Conservation (phyloP, 2,888 invertebrate species). For the Zootermopsis nevadensis region DNA sequence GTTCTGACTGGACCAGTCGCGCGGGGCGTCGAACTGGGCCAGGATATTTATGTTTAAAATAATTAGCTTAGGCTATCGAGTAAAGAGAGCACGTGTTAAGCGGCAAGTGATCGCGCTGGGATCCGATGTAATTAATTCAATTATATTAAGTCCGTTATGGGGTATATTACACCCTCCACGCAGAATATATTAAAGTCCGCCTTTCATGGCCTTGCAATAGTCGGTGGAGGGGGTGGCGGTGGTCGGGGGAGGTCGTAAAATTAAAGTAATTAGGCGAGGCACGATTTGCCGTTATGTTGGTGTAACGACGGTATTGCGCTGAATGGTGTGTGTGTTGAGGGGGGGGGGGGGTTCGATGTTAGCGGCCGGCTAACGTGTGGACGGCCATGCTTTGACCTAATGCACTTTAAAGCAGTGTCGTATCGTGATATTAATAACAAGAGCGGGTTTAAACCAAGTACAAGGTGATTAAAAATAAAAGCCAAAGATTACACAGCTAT, state of each 20-base stretch:
- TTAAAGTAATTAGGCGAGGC: conserved; percentile 33
- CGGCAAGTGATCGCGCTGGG: neutral
- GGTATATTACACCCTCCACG: neutral
- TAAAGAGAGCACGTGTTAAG: neutral
- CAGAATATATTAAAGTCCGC: conserved; percentile 24
- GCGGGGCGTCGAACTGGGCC: neutral
- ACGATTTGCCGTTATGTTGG: conserved; percentile 25
- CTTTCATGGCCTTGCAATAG: conserved; percentile 9
- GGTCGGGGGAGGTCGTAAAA: conserved; percentile 16
- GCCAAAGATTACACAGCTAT: neutral
- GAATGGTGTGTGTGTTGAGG: neutral
- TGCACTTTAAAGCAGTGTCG: neutral
- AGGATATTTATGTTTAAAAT: conserved; percentile 12
- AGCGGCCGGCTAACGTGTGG: neutral
- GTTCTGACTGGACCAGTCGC: too few species aligned
- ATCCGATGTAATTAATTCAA: conserved; percentile 41
- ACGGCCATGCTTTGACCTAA: neutral
- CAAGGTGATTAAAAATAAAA: neutral
- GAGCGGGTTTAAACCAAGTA: neutral
- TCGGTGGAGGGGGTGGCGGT: neutral
- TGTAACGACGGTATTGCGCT: too few species aligned
- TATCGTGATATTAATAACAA: neutral
- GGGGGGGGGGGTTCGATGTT: neutral
- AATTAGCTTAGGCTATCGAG: neutral
- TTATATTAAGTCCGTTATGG: conserved; percentile 38